These are phyloP conservation scores for Druon quercuslanigerum DNA, from an alignment of 1,140 invertebrate genomes.

Conservation along the genomic window DNA sequence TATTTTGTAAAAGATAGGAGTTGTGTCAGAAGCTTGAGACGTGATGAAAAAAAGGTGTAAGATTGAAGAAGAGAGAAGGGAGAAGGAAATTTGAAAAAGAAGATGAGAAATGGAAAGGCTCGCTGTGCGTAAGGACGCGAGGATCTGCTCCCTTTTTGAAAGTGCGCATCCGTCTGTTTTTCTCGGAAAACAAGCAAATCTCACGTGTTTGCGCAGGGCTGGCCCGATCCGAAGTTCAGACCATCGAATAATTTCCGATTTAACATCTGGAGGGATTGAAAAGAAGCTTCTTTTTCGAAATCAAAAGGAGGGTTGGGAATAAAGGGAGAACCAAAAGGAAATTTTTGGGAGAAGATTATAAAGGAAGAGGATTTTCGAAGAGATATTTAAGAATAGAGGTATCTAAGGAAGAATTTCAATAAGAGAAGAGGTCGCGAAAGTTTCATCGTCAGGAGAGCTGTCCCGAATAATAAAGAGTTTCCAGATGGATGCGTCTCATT, in stretches of 20 bases:
- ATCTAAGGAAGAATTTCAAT: not conserved
- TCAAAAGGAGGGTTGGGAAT: not conserved
- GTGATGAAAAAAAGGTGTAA: not conserved
- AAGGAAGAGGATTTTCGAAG: not conserved
- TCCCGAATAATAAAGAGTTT: conserved; percentile 24
- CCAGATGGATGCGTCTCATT: conserved; percentile 15
- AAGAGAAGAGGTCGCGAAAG: not conserved
- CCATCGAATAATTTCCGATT: not conserved
- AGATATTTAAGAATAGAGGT: not conserved
- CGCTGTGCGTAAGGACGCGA: conserved; percentile 4
- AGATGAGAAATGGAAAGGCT: not conserved
- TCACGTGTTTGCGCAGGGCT: conserved; percentile 54
- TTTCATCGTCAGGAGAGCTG: conserved; percentile 32
- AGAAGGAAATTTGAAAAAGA: not conserved
- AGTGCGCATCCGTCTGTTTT: conserved; percentile 61
- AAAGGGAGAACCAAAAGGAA: not conserved
- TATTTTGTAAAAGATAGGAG: conserved; percentile 15
- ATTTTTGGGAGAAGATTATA: not conserved
- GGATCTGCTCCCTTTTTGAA: conserved; percentile 39
- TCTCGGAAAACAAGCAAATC: conserved; percentile 53
- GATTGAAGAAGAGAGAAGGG: not conserved
- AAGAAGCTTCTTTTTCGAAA: too few relatives aligned
- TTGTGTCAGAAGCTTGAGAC: not conserved
- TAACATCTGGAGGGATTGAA: not conserved
- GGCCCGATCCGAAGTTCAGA: conserved; percentile 37